phyloP scores from a whole-genome alignment of 2,113 vertebrate genomes.

The Hemibates koningsi region DNA sequence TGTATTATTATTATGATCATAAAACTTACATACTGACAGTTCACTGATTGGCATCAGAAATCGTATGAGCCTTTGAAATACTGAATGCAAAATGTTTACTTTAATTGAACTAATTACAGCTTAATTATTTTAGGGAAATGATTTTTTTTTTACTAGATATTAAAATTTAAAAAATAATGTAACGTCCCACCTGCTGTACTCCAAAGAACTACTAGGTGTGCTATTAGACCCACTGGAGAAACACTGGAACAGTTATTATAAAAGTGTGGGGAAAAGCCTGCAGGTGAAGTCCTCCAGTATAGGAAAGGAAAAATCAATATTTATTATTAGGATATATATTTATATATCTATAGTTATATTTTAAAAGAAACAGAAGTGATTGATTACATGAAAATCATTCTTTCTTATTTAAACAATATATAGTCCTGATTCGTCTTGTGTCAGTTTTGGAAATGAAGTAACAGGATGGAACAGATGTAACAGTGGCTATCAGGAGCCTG shows the following conservation, averaged over 20 bases:
- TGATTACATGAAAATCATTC: background rate
- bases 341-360: background rate
- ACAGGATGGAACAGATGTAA: background rate
- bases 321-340: background rate
- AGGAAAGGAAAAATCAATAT: background rate
- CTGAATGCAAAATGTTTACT: background rate
- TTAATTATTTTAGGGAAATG: background rate
- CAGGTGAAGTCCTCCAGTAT: background rate
- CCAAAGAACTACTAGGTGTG: background rate
- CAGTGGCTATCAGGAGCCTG: background rate
- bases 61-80: background rate
- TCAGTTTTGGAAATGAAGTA: background rate
- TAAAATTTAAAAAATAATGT: background rate
- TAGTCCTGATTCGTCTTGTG: background rate
- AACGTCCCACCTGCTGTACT: background rate
- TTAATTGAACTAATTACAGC: background rate
- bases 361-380: background rate
- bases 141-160: background rate
- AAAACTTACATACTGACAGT: fast-evolving
- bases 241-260: background rate
- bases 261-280: background rate
- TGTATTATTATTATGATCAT: background rate
- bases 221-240: background rate
- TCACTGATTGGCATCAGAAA: fast-evolving
- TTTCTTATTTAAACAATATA: background rate